Base-by-base conservation (phyloP, 2,113 vertebrate species). In the Climacteris rufus region DNA sequence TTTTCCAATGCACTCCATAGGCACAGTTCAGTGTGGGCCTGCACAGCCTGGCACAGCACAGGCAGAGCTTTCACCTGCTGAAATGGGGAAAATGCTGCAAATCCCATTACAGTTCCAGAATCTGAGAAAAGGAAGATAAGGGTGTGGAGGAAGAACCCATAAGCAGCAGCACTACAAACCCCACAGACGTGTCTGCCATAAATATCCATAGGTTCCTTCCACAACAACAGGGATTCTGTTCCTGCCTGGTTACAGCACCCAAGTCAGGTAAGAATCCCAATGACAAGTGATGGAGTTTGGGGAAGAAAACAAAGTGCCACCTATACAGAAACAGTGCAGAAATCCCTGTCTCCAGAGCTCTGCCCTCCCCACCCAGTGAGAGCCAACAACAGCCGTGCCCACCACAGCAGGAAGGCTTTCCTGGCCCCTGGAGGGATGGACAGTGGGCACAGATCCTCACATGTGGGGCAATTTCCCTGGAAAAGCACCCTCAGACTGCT, bases 241-340 rank as follows among this genome's bases (percentile, higher is more conserved):
- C 64, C 79, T n/a, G 28, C 60, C 74, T 27, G n/a, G 40, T 33
- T 45, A 57, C 24, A 21, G 54, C 65, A 89, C 10, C 2, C 35
- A 15, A 22, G 40, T 9, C 6, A 0, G 57, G 10, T 23, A 44
- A 50, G 35, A 64, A 93, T 12, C 49, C 45, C 19, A 80, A 50
- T 2, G 2, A 39, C 27, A 35, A 69, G 30, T 9, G 9, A 11
- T 63, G 37, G 45, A 44, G 19, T 2, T 28, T 0, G 0, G 40
- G n/a, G 37, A 65, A 76, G n/a, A 63, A 63, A 74, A 30, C 0
- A 4, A 59, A 44, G 3, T 4, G 33, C 49, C 30, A n/a, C 22
- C 47, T 3, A 1, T 0, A 21, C 4, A 91, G 54, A 9, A 59
- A 13, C 1, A 28, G 31, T 0, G 31, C 27, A 66, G 83, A 25